Evolutionary conservation across 2,113 vertebrate species (phyloP).

Genomic region (Vimba vimba): DNA sequence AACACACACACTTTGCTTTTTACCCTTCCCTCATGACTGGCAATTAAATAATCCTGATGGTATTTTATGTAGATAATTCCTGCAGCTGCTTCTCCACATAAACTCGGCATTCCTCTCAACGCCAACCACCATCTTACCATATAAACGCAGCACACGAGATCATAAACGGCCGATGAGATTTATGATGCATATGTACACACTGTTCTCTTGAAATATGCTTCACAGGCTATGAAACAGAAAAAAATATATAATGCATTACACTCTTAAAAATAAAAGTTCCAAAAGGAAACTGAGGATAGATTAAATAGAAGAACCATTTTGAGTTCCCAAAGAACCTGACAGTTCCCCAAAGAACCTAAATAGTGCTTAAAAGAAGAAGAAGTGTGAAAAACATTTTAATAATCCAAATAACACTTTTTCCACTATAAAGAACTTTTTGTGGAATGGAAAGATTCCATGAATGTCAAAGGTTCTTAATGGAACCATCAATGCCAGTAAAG

Average conservation of each 20-base stretch:
- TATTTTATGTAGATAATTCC: conserved; percentile 53
- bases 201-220: not conserved
- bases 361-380: no score
- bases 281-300: no score
- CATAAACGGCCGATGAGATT: conserved; percentile 17
- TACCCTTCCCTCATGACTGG: conserved; percentile 52
- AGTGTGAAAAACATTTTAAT: no score
- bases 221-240: not conserved
- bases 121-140: conserved; percentile 22
- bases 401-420: no score
- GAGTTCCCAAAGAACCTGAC: no score
- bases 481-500: no score
- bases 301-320: no score
- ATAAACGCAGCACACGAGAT: conserved; percentile 9
- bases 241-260: not conserved
- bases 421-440: no score
- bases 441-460: no score
- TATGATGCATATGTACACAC: not conserved
- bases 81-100: conserved; percentile 42
- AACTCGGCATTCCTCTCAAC: conserved; percentile 33
- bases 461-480: no score
- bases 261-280: not conserved
- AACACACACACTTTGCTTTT: conserved; percentile 35
- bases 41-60: conserved; percentile 54
- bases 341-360: no score